These are phyloP conservation scores for Drosophila mojavensis DNA, from an alignment of 1,140 invertebrate species.

Conservation along the genomic window DNA sequence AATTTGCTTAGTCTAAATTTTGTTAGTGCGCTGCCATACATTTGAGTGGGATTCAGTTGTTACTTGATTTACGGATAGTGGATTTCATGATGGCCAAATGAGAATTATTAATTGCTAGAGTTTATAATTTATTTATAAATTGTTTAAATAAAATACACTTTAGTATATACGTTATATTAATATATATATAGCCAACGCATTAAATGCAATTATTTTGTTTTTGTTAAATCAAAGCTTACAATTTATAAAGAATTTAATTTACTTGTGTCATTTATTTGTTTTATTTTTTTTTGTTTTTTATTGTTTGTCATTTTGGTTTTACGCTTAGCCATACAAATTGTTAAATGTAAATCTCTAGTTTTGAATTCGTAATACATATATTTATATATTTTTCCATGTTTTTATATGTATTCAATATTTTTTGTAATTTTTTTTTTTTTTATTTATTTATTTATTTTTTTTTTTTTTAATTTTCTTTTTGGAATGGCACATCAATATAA, in stretches of 20 bases:
- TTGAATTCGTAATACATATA: slow-evolving; percentile 42
- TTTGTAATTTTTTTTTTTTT: slow-evolving; percentile 6
- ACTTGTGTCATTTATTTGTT: slow-evolving; percentile 29
- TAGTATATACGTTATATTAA: slow-evolving; percentile 63
- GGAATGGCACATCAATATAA: slow-evolving; percentile 78
- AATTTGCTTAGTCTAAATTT: slow-evolving; percentile 71
- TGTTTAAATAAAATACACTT: slow-evolving; percentile 71
- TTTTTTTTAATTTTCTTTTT: slow-evolving; percentile 32
- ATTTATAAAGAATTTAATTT: slow-evolving; percentile 42
- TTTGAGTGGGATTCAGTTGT: slow-evolving; percentile 22
- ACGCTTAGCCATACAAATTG: slow-evolving; percentile 47
- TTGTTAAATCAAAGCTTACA: slow-evolving; percentile 50
- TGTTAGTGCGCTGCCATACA: slow-evolving; percentile 63
- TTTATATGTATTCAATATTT: slow-evolving; percentile 26
- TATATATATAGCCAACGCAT: slow-evolving; percentile 62
- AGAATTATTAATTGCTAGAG: slow-evolving; percentile 54
- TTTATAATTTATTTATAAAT: slow-evolving; percentile 72
- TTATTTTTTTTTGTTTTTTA: slow-evolving; percentile 8
- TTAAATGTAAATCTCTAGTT: slow-evolving; percentile 56
- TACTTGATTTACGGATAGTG: slow-evolving; percentile 8
- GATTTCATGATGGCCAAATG: slow-evolving; percentile 41
- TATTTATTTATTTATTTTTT: slow-evolving; percentile 29
- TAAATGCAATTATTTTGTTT: slow-evolving; percentile 73
- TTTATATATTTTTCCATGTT: slow-evolving; percentile 8
- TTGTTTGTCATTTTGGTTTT: slow-evolving; percentile 56